Conservation (phyloP, 2,113 vertebrate genomes). For the Zosterops pallidus region DNA sequence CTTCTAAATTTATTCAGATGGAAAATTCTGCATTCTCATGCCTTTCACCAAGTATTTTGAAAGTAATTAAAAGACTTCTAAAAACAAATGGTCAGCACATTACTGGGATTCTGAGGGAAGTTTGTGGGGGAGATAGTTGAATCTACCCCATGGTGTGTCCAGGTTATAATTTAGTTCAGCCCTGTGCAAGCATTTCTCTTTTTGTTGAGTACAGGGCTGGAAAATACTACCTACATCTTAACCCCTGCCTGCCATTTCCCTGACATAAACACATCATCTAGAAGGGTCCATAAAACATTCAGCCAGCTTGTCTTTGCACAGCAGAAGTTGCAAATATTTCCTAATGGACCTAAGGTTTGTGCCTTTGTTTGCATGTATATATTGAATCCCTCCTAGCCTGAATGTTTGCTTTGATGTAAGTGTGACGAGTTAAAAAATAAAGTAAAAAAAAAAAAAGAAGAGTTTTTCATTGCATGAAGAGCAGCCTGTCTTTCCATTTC, state of each 20-base stretch:
- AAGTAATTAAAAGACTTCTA: not conserved
- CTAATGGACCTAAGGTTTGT: not conserved
- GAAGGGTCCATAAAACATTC: not conserved
- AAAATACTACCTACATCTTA: not conserved
- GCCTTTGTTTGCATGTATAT: not conserved
- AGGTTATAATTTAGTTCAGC: not conserved
- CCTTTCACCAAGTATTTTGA: not conserved
- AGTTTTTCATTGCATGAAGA: not conserved
- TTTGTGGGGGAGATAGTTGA: not conserved
- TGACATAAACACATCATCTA: not conserved
- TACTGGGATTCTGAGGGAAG: not conserved
- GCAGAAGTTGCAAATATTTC: not conserved
- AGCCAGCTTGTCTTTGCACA: not conserved
- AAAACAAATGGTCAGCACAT: not conserved
- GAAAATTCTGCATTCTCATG: not conserved
- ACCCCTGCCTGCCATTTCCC: not conserved
- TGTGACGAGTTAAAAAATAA: not conserved
- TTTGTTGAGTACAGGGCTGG: not conserved
- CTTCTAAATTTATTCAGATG: not conserved
- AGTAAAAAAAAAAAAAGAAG: not conserved
- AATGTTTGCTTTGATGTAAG: not conserved
- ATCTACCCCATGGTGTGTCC: not conserved
- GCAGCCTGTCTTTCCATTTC: not conserved
- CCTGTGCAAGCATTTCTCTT: not conserved
- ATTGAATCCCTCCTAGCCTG: not conserved